These are phyloP conservation scores for Orchesellides sinensis DNA, from an alignment of 2,888 invertebrate genomes.

Conservation along the genomic window DNA sequence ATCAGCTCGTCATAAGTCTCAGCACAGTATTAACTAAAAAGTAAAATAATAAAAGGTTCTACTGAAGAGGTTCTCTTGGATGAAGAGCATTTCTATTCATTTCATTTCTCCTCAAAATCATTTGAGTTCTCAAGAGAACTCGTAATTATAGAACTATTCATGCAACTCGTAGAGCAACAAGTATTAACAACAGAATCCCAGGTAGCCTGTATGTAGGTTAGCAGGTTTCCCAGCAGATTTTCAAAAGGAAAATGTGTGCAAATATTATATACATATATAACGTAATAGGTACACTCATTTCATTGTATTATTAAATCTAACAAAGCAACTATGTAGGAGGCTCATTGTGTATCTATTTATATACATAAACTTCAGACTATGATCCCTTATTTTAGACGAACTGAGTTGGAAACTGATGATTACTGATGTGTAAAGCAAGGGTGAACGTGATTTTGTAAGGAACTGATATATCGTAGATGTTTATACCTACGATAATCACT, in stretches of 20 bases:
- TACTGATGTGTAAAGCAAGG: conserved; percentile 5
- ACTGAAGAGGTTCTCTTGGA: too few relatives aligned
- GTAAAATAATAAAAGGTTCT: neutral
- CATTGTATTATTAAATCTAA: too few relatives aligned
- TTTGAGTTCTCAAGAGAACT: neutral
- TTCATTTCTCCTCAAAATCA: neutral
- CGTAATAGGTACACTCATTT: too few relatives aligned
- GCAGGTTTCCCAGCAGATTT: neutral
- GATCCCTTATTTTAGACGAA: neutral
- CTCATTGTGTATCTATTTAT: too few relatives aligned
- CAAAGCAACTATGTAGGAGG: too few relatives aligned
- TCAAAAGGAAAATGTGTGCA: neutral
- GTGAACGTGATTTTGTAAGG: conserved; percentile 11
- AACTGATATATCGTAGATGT: conserved; percentile 23
- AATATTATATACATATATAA: neutral
- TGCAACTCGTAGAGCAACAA: neutral
- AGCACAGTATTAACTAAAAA: neutral
- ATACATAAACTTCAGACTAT: too few relatives aligned
- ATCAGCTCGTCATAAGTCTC: neutral
- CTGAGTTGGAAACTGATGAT: neutral
- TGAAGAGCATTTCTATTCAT: neutral
- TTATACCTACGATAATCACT: conserved; percentile 39
- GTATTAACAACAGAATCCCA: neutral
- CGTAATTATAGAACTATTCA: conserved; percentile 11
- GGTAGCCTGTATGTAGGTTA: neutral